Percentiles rank a stretch among this genome's conserved stretches.
Conservation (phyloP, 2,797 vertebrate species). For the Trachurus trachurus region DNA sequence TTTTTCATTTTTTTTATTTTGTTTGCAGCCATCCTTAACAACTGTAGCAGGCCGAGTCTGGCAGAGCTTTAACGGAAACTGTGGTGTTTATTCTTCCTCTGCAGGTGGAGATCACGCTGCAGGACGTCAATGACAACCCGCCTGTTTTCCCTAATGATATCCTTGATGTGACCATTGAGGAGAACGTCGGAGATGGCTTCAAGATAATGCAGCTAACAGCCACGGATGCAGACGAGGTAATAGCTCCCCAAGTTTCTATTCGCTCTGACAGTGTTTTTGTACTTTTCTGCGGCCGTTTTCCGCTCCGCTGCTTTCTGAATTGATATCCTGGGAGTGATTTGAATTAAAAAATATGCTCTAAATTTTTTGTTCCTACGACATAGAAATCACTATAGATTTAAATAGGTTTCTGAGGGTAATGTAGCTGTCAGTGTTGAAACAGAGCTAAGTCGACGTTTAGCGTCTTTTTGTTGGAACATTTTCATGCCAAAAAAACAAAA, state of each 20-base stretch:
- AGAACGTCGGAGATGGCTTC: conserved; percentile 95
- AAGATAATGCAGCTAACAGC: conserved; percentile 98
- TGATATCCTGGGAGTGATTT: conserved; percentile 54
- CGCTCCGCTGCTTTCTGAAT: conserved; percentile 48
- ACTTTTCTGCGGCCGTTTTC: conserved; percentile 61
- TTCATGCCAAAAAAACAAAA: conserved; percentile 13
- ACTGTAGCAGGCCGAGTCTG: conserved; percentile 54
- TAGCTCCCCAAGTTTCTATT: conserved; percentile 63
- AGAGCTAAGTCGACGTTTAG: conserved; percentile 18
- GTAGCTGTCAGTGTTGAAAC: conserved; percentile 33
- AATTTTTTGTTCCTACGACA: conserved; percentile 39
- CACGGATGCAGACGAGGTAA: conserved; percentile 96
- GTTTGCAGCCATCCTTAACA: conserved; percentile 39
- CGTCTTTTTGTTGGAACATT: conserved; percentile 26
- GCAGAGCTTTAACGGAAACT: conserved; percentile 66
- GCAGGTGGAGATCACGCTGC: conserved; percentile 98
- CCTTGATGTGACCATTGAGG: conserved; percentile 95
- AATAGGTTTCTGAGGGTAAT: conserved; percentile 29
- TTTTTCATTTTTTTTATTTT: conserved; percentile 8
- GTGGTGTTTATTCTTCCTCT: conserved; percentile 67
- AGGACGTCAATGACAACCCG: conserved; percentile 98
- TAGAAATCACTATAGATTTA: conserved; percentile 29
- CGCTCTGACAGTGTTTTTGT: conserved; percentile 58
- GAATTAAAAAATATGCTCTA: conserved; percentile 56
- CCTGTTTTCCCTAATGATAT: conserved; percentile 96